These are phyloP conservation scores for Chelonus insularis DNA, from an alignment of 1,140 invertebrate genomes.

Conservation along the genomic window DNA sequence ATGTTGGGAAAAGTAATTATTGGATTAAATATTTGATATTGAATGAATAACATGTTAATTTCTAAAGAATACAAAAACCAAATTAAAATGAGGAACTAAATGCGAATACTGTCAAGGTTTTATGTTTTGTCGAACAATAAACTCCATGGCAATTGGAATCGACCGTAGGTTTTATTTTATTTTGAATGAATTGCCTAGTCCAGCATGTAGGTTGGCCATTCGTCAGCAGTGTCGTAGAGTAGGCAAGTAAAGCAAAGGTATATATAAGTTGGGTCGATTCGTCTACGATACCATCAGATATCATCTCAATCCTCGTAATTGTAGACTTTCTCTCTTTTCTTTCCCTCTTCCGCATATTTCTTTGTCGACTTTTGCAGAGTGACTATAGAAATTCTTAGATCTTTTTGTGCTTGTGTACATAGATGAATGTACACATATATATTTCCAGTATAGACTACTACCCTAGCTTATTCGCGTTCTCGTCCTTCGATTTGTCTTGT, in stretches of 20 bases:
- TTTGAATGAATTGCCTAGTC: neutral
- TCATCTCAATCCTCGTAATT: slow-evolving; percentile 12
- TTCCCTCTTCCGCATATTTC: neutral
- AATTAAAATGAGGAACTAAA: too few relatives aligned
- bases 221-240: slow-evolving; percentile 14
- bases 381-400: too few relatives aligned
- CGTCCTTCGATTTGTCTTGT: slow-evolving; percentile 15
- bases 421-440: too few relatives aligned
- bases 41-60: too few relatives aligned
- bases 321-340: neutral
- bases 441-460: neutral
- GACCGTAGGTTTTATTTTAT: neutral
- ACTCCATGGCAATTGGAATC: too few relatives aligned
- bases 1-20: too few relatives aligned
- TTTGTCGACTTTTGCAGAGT: neutral
- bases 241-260: too few relatives aligned
- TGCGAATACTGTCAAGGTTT: too few relatives aligned
- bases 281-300: neutral
- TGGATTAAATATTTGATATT: too few relatives aligned
- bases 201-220: slow-evolving; percentile 19
- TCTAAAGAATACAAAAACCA: too few relatives aligned
- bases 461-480: too few relatives aligned
- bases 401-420: neutral
- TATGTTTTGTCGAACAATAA: too few relatives aligned
- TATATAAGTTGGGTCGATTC: slow-evolving; percentile 10